A percentile compares a stretch with the other conserved stretches of the same genome.
phyloP scores from a whole-genome alignment of 1,140 invertebrate genomes.

The Sminthurinus signatus region DNA sequence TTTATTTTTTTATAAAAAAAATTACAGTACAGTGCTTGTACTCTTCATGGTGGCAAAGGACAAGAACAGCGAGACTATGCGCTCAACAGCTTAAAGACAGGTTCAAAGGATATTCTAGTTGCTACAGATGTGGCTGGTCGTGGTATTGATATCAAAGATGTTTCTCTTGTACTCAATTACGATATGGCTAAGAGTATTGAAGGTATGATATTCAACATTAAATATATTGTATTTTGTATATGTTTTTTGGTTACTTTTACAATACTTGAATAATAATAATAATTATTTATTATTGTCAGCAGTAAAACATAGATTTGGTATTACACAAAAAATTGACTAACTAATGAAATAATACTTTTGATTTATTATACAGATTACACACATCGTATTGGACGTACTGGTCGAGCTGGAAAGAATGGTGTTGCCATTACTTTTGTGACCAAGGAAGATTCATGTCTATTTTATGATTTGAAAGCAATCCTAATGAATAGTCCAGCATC shows the following conservation, averaged over 20 bases:
- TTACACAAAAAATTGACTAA: too few relatives aligned
- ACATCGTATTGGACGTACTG: conserved; percentile 98
- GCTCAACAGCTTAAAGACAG: conserved; percentile 86
- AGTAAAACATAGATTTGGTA: too few relatives aligned
- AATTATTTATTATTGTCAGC: conserved; percentile 11
- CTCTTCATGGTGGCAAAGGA: conserved; percentile 98
- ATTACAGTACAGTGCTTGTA: conserved; percentile 84
- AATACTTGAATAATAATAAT: not conserved
- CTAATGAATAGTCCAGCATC: conserved; percentile 86
- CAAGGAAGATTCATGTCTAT: conserved; percentile 89
- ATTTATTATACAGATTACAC: conserved; percentile 89
- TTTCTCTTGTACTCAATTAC: conserved; percentile 97
- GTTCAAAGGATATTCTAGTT: conserved; percentile 96
- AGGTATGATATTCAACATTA: too few relatives aligned
- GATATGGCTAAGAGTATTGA: conserved; percentile 99
- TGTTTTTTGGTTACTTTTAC: conserved; percentile 1
- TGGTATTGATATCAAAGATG: conserved; percentile 99
- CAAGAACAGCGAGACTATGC: conserved; percentile 99
- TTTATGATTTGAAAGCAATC: conserved; percentile 95
- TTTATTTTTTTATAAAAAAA: conserved; percentile 38
- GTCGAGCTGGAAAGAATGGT: conserved; percentile 95
- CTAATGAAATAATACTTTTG: too few relatives aligned
- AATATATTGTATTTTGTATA: conserved; percentile 5
- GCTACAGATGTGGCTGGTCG: conserved; percentile 99
- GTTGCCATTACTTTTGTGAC: conserved; percentile 93